Percentiles rank a stretch among this genome's conserved stretches.
These are phyloP conservation scores for Zosterops hypoxanthus DNA, from an alignment of 2,113 vertebrate genomes.

Conservation along the genomic window DNA sequence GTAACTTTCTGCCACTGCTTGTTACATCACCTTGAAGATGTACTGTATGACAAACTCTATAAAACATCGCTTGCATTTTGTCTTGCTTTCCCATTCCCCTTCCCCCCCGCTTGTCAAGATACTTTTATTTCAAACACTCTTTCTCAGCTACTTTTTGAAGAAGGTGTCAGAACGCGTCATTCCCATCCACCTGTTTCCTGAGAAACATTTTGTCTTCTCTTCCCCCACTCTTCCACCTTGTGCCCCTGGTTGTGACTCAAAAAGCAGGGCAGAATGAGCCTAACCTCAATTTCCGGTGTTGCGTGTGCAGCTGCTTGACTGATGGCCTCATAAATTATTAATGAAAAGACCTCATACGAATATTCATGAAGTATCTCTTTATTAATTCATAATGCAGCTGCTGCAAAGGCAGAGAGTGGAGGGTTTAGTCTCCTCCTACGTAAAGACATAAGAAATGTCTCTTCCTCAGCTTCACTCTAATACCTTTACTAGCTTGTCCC, in stretches of 20 bases:
- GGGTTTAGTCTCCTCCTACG: neutral
- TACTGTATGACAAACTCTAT: neutral
- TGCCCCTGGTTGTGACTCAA: neutral
- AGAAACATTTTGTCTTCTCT: neutral
- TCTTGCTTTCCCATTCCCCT: neutral
- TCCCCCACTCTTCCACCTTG: neutral
- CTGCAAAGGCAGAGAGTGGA: slow-evolving; percentile 35
- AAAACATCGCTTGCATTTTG: neutral
- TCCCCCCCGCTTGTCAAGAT: neutral
- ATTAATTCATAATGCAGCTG: slow-evolving; percentile 79
- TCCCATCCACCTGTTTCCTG: neutral
- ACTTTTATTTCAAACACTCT: neutral
- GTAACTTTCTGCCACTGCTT: neutral
- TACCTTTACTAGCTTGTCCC: neutral
- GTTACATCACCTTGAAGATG: neutral
- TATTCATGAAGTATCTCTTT: slow-evolving; percentile 71
- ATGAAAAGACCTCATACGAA: slow-evolving; percentile 46
- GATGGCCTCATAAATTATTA: slow-evolving; percentile 67
- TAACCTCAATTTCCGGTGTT: slow-evolving; percentile 59
- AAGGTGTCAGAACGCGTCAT: neutral
- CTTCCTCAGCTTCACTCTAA: neutral
- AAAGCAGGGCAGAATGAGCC: slow-evolving; percentile 17
- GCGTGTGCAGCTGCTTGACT: slow-evolving; percentile 60
- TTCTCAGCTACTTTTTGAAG: neutral
- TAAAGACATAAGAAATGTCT: neutral